Conservation (phyloP, 1,140 invertebrate species). For the Papilio machaon region DNA sequence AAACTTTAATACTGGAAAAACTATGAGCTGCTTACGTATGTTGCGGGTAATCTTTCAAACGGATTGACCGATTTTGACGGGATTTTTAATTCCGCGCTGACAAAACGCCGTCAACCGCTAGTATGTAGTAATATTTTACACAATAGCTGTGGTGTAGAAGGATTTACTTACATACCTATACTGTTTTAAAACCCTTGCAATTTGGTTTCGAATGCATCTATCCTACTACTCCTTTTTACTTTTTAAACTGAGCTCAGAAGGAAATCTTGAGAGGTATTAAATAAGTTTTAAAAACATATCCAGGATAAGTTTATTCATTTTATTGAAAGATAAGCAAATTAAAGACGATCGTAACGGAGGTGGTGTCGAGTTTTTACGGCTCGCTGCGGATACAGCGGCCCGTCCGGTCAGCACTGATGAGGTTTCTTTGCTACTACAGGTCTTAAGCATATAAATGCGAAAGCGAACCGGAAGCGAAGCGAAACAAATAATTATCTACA, state of each 20-base stretch:
- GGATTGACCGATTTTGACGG: too few relatives aligned
- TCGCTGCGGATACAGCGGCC: neutral
- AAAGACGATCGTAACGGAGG: constrained; percentile 15
- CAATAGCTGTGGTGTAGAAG: too few relatives aligned
- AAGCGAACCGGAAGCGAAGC: neutral
- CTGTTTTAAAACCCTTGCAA: too few relatives aligned
- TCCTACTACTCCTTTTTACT: neutral
- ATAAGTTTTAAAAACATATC: neutral
- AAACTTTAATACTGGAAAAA: too few relatives aligned
- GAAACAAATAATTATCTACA: neutral
- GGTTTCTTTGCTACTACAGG: neutral
- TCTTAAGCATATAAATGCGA: neutral
- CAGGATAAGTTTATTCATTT: neutral
- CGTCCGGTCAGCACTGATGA: constrained; percentile 18
- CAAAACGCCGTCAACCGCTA: too few relatives aligned
- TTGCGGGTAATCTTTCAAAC: too few relatives aligned
- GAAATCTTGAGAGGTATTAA: neutral
- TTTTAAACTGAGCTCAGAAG: neutral
- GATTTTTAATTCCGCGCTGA: too few relatives aligned
- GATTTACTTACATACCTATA: too few relatives aligned
- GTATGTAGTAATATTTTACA: too few relatives aligned
- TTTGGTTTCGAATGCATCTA: too few relatives aligned
- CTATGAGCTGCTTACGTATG: too few relatives aligned
- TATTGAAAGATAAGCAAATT: constrained; percentile 16
- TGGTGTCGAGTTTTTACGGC: constrained; percentile 15